These are phyloP conservation scores for Corticium candelabrum DNA, from an alignment of 37 sponge, comb jelly and placozoan genomes.

Conservation along the genomic window DNA sequence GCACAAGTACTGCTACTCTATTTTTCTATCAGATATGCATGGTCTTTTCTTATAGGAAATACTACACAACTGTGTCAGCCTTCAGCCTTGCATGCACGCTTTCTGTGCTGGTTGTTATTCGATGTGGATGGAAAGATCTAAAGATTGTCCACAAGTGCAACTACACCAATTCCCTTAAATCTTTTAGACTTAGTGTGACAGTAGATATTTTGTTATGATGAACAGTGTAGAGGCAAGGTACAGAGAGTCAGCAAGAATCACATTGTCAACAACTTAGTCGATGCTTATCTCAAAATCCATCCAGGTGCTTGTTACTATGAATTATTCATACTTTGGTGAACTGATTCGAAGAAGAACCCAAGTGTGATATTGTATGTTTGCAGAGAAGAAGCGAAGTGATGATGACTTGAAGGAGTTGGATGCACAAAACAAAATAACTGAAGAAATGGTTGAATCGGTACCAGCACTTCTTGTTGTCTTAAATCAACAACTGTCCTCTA, in stretches of 20 bases:
- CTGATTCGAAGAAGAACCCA: no score
- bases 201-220: no score
- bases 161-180: not conserved
- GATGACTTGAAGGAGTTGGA: constrained; percentile 79
- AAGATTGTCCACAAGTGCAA: constrained; percentile 69
- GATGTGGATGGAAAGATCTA: constrained; percentile 76
- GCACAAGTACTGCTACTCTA: no score
- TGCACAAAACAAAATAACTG: constrained; percentile 68
- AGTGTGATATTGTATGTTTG: no score
- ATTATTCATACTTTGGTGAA: no score
- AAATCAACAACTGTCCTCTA: constrained; percentile 10
- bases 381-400: constrained; percentile 57
- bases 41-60: constrained; percentile 67
- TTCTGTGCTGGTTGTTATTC: constrained; percentile 95
- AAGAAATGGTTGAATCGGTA: constrained; percentile 75
- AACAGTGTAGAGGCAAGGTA: constrained; percentile 68
- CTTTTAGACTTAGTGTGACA: not conserved
- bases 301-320: no score
- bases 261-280: constrained; percentile 76
- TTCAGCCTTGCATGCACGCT: constrained; percentile 89
- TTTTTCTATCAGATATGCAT: not conserved
- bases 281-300: constrained; percentile 59
- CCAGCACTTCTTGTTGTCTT: no score
- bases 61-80: constrained; percentile 70
- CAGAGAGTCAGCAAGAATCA: constrained; percentile 74